Evolutionary conservation across 2,888 invertebrate species (phyloP).

Genomic region (Caenorhabditis sp.): DNA sequence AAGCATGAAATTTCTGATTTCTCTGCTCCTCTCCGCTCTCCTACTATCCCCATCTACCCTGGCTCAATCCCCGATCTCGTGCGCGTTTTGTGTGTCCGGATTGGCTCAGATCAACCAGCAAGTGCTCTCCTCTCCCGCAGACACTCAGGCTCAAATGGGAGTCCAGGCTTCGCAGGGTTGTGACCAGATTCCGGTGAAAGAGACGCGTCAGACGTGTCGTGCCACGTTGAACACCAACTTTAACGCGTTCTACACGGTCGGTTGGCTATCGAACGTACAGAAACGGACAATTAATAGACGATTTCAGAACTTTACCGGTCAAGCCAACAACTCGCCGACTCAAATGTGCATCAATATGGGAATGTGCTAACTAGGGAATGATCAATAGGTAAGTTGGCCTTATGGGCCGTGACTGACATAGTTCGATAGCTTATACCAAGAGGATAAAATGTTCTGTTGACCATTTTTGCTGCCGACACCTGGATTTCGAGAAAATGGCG

Average conservation of each 20-base stretch:
- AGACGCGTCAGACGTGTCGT: slow-evolving; percentile 32
- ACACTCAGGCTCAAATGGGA: slow-evolving; percentile 40
- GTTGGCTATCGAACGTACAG: too few relatives aligned
- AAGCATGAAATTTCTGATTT: slow-evolving; percentile 2
- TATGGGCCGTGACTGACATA: too few relatives aligned
- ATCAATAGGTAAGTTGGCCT: too few relatives aligned
- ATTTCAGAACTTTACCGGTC: slow-evolving; percentile 43
- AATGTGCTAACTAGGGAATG: too few relatives aligned
- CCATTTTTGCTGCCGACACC: too few relatives aligned
- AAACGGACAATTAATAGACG: too few relatives aligned
- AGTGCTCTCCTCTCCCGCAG: slow-evolving; percentile 17
- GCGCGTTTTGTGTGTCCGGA: slow-evolving; percentile 44
- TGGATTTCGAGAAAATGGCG: too few relatives aligned
- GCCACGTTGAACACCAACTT: slow-evolving; percentile 30
- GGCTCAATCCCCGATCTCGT: slow-evolving; percentile 43
- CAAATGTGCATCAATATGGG: slow-evolving; percentile 52
- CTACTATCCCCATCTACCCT: neutral
- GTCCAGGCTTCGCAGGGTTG: slow-evolving; percentile 44
- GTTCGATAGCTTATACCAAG: too few relatives aligned
- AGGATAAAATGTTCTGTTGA: too few relatives aligned
- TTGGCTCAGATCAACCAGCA: slow-evolving; percentile 42
- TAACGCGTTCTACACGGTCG: slow-evolving; percentile 24
- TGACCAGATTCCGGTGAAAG: slow-evolving; percentile 44
- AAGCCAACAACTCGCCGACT: slow-evolving; percentile 32
- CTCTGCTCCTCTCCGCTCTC: slow-evolving; percentile 1